These are phyloP conservation scores for Nilaparvata lugens DNA, from an alignment of 1,140 invertebrate species.

Conservation along the genomic window DNA sequence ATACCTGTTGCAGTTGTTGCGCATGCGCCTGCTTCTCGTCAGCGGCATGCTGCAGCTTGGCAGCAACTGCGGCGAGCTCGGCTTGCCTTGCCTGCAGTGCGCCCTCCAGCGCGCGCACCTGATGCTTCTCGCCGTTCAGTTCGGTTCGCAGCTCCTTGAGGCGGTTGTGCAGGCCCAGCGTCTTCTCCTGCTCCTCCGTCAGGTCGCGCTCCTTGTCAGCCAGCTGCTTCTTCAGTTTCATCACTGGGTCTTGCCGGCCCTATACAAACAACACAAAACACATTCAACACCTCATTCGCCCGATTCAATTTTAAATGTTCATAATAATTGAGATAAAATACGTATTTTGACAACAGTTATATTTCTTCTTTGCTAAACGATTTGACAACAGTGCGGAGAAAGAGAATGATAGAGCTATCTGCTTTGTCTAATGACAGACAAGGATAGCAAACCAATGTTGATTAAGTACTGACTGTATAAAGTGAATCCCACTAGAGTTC, in stretches of 20 bases:
- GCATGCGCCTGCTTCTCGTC: conserved; percentile 41
- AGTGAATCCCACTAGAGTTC: no score
- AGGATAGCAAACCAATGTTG: no score
- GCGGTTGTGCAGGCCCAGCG: conserved; percentile 57
- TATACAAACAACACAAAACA: conserved; percentile 31
- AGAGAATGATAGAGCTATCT: no score
- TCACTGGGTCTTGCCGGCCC: conserved; percentile 73
- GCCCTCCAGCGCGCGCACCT: conserved; percentile 46
- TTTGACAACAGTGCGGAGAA: no score
- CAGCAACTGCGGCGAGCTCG: conserved; percentile 48
- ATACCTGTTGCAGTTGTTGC: conserved; percentile 37
- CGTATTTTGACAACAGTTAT: no score
- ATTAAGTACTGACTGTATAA: no score
- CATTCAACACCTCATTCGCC: background rate
- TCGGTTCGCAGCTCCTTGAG: conserved; percentile 67
- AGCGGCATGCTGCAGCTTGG: conserved; percentile 47
- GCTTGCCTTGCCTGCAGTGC: conserved; percentile 37
- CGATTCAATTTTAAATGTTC: no score
- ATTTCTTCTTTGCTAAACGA: no score
- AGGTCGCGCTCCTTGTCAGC: conserved; percentile 69
- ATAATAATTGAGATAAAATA: no score
- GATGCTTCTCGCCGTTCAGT: conserved; percentile 49
- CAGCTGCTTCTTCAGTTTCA: conserved; percentile 76
- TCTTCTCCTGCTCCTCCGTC: conserved; percentile 58
- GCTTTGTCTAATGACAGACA: no score